phyloP scores from a whole-genome alignment of 2,797 vertebrate genomes.

The Tangara arthus region DNA sequence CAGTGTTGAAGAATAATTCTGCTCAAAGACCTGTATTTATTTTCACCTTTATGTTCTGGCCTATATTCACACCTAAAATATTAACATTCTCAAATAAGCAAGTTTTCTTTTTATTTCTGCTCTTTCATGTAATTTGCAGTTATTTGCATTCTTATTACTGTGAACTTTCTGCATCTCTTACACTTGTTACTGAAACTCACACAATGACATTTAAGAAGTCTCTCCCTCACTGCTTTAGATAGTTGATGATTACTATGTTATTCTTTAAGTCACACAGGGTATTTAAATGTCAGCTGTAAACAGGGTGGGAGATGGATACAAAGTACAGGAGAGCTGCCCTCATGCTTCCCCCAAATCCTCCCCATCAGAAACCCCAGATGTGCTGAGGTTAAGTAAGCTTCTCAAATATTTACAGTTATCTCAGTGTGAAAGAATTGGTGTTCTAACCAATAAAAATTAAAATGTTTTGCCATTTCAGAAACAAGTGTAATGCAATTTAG shows the following conservation, averaged over 20 bases:
- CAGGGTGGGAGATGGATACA: neutral
- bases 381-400: neutral
- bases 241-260: fast-evolving
- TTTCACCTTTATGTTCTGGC: neutral
- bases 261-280: fast-evolving
- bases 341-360: fast-evolving
- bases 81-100: neutral
- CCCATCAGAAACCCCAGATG: neutral
- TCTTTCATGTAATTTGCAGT: neutral
- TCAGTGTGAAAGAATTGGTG: neutral
- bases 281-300: neutral
- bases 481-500: neutral
- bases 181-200: neutral
- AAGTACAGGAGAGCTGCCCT: neutral
- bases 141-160: neutral
- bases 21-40: neutral
- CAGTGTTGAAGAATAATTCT: neutral
- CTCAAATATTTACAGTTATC: neutral
- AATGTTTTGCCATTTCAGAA: neutral
- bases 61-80: neutral
- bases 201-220: neutral
- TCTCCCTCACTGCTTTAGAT: neutral
- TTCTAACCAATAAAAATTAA: neutral
- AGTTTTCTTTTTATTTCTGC: neutral
- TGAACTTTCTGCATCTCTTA: neutral